phyloP scores from a whole-genome alignment of 2,113 vertebrate genomes.

The Archocentrus centrarchus region DNA sequence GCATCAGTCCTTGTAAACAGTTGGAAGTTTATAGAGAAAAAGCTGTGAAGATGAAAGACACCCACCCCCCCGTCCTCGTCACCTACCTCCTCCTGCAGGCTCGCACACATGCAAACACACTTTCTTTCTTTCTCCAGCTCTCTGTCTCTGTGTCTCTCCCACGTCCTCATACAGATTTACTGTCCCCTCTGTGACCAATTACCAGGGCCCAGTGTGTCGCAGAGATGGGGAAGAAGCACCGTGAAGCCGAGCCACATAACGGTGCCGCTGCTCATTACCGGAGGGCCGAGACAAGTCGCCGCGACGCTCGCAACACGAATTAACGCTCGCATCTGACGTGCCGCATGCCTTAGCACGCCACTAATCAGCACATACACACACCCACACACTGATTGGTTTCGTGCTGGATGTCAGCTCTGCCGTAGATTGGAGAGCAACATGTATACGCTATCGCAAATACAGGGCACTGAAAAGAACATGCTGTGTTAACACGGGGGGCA shows the following conservation, averaged over 20 bases:
- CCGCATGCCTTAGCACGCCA: constrained; percentile 50
- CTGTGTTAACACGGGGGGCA: background rate
- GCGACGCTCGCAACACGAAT: constrained; percentile 66
- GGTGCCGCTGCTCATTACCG: constrained; percentile 72
- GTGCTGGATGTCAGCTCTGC: constrained; percentile 42
- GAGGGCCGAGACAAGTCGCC: constrained; percentile 60
- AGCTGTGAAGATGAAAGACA: constrained; percentile 79
- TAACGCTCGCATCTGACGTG: constrained; percentile 57
- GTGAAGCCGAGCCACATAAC: constrained; percentile 61
- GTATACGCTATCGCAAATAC: constrained; percentile 10
- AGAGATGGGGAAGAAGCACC: constrained; percentile 64
- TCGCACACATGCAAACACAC: constrained; percentile 46
- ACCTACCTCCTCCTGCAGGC: constrained; percentile 63
- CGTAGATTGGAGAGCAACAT: constrained; percentile 15
- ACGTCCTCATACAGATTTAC: constrained; percentile 76
- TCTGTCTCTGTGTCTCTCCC: constrained; percentile 58
- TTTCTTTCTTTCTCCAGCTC: constrained; percentile 43
- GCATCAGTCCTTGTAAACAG: constrained; percentile 76
- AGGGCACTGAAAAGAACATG: background rate
- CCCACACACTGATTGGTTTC: constrained; percentile 43
- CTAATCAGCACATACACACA: constrained; percentile 56
- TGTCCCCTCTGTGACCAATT: constrained; percentile 83
- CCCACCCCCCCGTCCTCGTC: constrained; percentile 69
- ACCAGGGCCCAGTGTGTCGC: constrained; percentile 73
- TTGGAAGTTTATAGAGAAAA: constrained; percentile 77